Evolutionary conservation across 2,888 invertebrate species (phyloP), one percentile per base, ranked within the genome.

Genomic region (Eucera pruinosa): DNA sequence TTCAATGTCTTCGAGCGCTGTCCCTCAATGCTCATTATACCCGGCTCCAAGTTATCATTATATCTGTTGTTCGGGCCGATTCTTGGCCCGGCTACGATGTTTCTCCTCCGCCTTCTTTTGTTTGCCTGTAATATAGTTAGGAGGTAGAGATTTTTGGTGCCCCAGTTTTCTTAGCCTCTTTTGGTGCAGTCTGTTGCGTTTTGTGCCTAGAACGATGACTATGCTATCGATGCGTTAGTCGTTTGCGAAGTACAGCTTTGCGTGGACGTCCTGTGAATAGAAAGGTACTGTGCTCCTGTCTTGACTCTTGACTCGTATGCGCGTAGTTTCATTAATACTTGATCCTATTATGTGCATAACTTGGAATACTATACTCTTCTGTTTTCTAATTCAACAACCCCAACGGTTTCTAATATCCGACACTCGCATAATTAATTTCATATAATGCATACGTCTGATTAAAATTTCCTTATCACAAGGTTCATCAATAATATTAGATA

Each of bases 1-100:
- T 89, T 89, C 88, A 89, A 86, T 81, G 84, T 86, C 88, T 87
- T 87, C 81, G 72, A 73, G 79, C 72, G 74, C 78, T 82, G 85
- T 71, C 72, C 57, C 77, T 61, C 69, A 64, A 25, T 60, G 85
- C 88, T 90, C 90, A 91, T 92, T 91, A 91, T 90, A 86, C 81
- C 77, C 66, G 30, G 30, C 18, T 81, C 86, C 82, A 89, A 90
- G 88, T 90, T 91, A 91, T 91, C 91, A 92, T 92, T 92, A 91
- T 86, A 86, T 85, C 81, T 81, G 78, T 81, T 75, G 79, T 20
- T 47, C 67, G 13, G 13, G 72, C 81, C 50, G 85, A 83, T 86
- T 81, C 85, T 73, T 62, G 52, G 45, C 52, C 58, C 75, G 75
- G 55, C 25, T 30, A 33, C 45, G 18, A 13, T 45, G 18, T 30